Evolutionary conservation across 2,113 vertebrate genomes (phyloP), one percentile per base, ranked within the genome.

Genomic region (Syngnathoides biaculeatus): DNA sequence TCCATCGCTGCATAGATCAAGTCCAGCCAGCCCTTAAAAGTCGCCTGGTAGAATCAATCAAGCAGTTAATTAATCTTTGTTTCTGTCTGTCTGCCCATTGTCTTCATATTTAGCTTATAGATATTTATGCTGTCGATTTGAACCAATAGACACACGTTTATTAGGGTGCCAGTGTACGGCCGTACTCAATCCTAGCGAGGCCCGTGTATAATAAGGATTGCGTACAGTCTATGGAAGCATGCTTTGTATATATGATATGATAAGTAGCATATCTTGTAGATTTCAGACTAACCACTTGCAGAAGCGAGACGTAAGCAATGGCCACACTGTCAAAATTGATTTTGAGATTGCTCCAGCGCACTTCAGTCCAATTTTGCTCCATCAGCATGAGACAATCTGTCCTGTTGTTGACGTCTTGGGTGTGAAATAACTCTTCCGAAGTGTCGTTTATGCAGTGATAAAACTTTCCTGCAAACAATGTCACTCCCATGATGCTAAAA

Each of bases 11-110:
- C 93, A 0, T 98, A 98, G 96, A 99, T 98, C 80, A 99, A 96
- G 24, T 94, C 94, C 95, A 98, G 95, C 97, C 97, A 98, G 50
- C 97, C 97, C 84, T 99, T 99, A 84, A 99, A 97, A 17, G 97
- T 99, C 0, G 97, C 94, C 96, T 99, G 78, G 75, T 84, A 85
- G 4, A 69, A 47, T 67, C 0, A 30, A 17, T 17, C 24, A n/a
- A 5, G 47, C 14, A 14, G 45, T 56, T 12, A 61, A 22, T n/a
- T 20, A 60, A 12, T 5, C 19, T 48, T 48, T 48, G 15, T 48
- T 15, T 48, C 45, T 12, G 42, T 43, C 3, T 43, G 2, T 10
- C 42, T 43, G 30, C 30, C 30, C 30, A 35, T 35, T 0, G 30
- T 35, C 30, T 2, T 35, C 6, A 35, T 35, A 35, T 35, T 35